These are phyloP conservation scores for Eidolon helvum DNA, from an alignment of 2,113 vertebrate genomes.

Conservation along the genomic window DNA sequence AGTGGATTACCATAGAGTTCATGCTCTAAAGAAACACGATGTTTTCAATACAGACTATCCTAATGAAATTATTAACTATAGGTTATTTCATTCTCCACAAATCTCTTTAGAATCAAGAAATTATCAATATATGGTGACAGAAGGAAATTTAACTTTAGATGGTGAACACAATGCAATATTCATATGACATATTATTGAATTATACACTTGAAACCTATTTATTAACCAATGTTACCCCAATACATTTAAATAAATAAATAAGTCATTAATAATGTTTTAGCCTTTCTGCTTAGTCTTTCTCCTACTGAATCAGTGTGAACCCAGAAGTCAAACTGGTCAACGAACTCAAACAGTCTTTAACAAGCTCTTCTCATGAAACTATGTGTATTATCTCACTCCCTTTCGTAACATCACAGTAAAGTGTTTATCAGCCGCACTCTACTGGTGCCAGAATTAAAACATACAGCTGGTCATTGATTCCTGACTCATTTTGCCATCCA, in stretches of 20 bases:
- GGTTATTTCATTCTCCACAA: not conserved
- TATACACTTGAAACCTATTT: no score
- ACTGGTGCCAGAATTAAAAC: accelerated
- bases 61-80: not conserved
- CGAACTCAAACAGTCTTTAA: not conserved
- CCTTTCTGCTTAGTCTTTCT: not conserved
- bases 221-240: no score
- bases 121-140: no score
- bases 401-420: not conserved
- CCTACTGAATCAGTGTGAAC: not conserved
- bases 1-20: not conserved
- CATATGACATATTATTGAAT: no score
- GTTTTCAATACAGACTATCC: not conserved
- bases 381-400: not conserved
- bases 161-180: no score
- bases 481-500: not conserved
- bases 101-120: not conserved
- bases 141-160: no score
- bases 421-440: not conserved
- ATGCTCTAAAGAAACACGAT: not conserved
- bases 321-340: not conserved
- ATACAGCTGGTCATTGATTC: not conserved
- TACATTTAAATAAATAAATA: no score
- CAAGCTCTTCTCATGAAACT: not conserved
- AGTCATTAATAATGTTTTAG: not conserved